These are phyloP conservation scores for Nothoprocta perdicaria DNA, from an alignment of 2,113 vertebrate genomes.

Conservation along the genomic window DNA sequence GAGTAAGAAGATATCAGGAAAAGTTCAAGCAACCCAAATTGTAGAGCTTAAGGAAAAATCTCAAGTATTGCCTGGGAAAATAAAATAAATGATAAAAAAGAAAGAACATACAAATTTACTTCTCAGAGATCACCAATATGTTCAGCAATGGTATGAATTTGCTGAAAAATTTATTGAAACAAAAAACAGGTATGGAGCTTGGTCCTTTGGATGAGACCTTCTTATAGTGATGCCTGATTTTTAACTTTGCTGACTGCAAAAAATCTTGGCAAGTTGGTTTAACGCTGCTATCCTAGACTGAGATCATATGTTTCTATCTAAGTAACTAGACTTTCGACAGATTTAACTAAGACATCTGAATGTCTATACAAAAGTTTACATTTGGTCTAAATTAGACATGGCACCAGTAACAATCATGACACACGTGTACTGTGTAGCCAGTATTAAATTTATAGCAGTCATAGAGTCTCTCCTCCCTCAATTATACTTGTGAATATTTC, in stretches of 20 bases:
- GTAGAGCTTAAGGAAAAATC: background rate
- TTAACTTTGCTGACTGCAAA: background rate
- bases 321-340: background rate
- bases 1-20: background rate
- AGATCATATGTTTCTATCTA: constrained; percentile 11
- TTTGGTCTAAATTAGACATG: constrained; percentile 45
- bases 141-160: background rate
- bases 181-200: background rate
- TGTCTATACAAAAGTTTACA: constrained; percentile 28
- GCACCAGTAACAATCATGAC: constrained; percentile 23
- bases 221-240: background rate
- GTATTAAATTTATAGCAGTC: constrained; percentile 38
- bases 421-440: background rate
- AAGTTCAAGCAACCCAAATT: background rate
- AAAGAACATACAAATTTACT: accelerated
- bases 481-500: constrained; percentile 52
- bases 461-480: background rate
- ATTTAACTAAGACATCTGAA: background rate
- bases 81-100: background rate
- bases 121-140: background rate
- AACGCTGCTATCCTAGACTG: background rate
- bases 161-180: background rate
- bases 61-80: background rate
- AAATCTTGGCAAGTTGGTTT: background rate
- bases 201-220: background rate